Evolutionary conservation across 2,888 invertebrate genomes (phyloP).

Genomic region (Zootermopsis nevadensis): DNA sequence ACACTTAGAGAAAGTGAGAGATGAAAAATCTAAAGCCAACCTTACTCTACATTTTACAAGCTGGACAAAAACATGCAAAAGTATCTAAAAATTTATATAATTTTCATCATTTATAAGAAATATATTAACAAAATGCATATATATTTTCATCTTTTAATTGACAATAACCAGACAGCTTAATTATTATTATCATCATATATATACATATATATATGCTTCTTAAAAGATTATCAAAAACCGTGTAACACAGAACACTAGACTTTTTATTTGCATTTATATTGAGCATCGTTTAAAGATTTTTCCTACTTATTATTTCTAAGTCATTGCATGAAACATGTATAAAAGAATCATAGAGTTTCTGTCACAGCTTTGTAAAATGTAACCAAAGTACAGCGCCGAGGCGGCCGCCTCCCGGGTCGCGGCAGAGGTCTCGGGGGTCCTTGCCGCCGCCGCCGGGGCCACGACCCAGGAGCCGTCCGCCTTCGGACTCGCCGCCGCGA

Average conservation of each 20-base stretch:
- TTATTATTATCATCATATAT: slow-evolving; percentile 19
- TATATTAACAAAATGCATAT: slow-evolving; percentile 42
- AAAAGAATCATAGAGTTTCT: slow-evolving; percentile 37
- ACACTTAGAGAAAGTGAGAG: slow-evolving; percentile 43
- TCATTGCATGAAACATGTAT: slow-evolving; percentile 41
- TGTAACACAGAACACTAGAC: slow-evolving; percentile 32
- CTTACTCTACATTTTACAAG: slow-evolving; percentile 49
- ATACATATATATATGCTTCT: slow-evolving; percentile 34
- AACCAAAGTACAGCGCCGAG: slow-evolving; percentile 43
- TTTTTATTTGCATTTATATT: slow-evolving; percentile 41
- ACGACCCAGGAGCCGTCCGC: no score
- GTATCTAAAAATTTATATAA: slow-evolving; percentile 43
- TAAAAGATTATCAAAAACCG: slow-evolving; percentile 42
- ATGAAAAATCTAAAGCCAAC: slow-evolving; percentile 44
- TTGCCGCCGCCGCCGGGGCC: no score
- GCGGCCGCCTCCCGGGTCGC: no score
- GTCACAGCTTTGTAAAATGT: slow-evolving; percentile 48
- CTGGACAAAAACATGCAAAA: slow-evolving; percentile 44
- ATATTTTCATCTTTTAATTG: slow-evolving; percentile 34
- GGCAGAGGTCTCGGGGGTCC: no score
- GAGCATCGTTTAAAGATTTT: slow-evolving; percentile 31
- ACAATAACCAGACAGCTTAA: slow-evolving; percentile 36
- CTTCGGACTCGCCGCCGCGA: no score
- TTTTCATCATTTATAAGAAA: slow-evolving; percentile 43
- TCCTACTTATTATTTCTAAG: slow-evolving; percentile 37